Conservation (phyloP, 2,797 vertebrate species). For the Xenopus petersii region DNA sequence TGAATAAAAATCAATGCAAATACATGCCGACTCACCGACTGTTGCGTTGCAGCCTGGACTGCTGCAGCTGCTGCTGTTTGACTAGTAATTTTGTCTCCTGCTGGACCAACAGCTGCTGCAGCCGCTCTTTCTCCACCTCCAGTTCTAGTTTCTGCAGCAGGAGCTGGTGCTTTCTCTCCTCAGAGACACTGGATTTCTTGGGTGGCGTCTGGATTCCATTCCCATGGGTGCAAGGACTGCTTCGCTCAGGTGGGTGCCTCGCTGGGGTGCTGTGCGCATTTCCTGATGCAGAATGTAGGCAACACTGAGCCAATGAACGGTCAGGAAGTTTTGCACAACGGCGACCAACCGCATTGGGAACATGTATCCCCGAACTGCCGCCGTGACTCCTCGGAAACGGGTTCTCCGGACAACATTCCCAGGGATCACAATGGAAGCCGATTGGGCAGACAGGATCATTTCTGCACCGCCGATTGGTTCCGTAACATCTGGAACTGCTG, state of each 20-base stretch:
- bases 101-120: constrained; percentile 79
- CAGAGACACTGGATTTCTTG: constrained; percentile 62
- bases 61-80: constrained; percentile 79
- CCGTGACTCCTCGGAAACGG: constrained; percentile 42
- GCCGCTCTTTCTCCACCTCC: constrained; percentile 84
- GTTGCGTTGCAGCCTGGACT: constrained; percentile 72
- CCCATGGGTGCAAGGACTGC: constrained; percentile 32
- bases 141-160: constrained; percentile 90
- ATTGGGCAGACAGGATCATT: constrained; percentile 47
- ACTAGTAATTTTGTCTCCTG: constrained; percentile 82
- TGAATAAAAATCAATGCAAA: too few species aligned
- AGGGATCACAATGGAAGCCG: constrained; percentile 37
- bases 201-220: background rate
- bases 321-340: background rate
- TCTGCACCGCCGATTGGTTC: constrained; percentile 45
- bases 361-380: constrained; percentile 47
- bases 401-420: constrained; percentile 34
- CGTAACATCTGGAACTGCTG: constrained; percentile 33
- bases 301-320: constrained; percentile 26
- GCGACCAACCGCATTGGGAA: background rate
- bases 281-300: constrained; percentile 40
- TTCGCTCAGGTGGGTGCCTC: constrained; percentile 38
- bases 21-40: constrained; percentile 65
- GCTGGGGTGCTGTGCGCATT: constrained; percentile 22
- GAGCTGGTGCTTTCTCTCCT: constrained; percentile 79